Conservation (phyloP, 37 sponge, comb jelly and placozoan species). For the Oscarella lobularis region DNA sequence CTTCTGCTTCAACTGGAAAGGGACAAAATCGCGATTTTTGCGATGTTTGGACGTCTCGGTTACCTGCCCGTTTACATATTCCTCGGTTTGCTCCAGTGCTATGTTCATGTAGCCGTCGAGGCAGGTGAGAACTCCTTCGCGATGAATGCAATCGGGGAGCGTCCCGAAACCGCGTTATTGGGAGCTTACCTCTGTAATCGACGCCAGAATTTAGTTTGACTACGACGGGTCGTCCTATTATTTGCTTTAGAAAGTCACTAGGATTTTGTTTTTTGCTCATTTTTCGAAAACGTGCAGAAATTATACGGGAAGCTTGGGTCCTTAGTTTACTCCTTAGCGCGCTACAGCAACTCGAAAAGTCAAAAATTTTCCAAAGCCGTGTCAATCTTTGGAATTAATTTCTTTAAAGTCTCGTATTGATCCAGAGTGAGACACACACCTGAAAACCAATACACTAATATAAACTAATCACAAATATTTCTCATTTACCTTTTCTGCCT, state of each 20-base stretch:
- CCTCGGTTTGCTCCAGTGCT: constrained; percentile 97
- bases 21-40: neutral
- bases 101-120: constrained; percentile 99
- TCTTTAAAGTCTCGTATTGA: too few species aligned
- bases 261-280: constrained; percentile 89
- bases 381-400: too few species aligned
- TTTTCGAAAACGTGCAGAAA: too few species aligned
- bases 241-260: constrained; percentile 95
- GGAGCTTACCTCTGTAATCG: constrained; percentile 86
- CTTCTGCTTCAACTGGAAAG: constrained; percentile 62
- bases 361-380: too few species aligned
- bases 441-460: too few species aligned
- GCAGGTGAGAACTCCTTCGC: constrained; percentile 68
- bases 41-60: neutral
- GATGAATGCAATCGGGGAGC: neutral
- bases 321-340: too few species aligned
- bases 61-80: constrained; percentile 79
- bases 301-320: too few species aligned
- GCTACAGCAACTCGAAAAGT: too few species aligned
- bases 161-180: neutral
- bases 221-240: constrained; percentile 90
- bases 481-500: too few species aligned
- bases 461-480: too few species aligned
- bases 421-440: too few species aligned
- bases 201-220: constrained; percentile 96